Percentiles rank a stretch among this genome's conserved stretches.
Conservation (phyloP, 2,888 invertebrate genomes). For the Colostygia pectinataria region DNA sequence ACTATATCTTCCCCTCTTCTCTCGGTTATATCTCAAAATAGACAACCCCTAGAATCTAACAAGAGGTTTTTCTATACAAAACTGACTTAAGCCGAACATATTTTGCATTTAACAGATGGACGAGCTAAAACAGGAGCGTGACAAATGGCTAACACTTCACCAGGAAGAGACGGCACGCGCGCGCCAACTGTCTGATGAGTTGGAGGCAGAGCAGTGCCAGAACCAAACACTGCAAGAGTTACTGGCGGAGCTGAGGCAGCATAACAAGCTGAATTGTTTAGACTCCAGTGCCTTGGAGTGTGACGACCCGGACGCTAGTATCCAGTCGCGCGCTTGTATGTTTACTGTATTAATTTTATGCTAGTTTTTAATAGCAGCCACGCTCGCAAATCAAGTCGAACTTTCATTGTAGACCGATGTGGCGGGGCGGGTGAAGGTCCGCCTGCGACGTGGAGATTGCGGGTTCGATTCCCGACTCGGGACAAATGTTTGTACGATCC, state of each 20-base stretch:
- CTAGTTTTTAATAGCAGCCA: too few species aligned
- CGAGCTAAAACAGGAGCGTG: slow-evolving; percentile 67
- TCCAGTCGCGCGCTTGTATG: slow-evolving; percentile 63
- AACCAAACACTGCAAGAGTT: slow-evolving; percentile 57
- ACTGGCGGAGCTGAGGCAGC: slow-evolving; percentile 60
- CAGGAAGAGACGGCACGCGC: slow-evolving; percentile 57
- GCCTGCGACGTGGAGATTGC: too few species aligned
- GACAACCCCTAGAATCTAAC: too few species aligned
- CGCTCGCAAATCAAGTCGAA: too few species aligned
- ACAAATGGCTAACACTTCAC: slow-evolving; percentile 58
- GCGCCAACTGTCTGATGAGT: slow-evolving; percentile 52
- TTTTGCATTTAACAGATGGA: slow-evolving; percentile 62
- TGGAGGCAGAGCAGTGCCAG: slow-evolving; percentile 56
- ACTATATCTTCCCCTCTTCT: neutral
- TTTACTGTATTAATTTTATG: too few species aligned
- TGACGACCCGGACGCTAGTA: slow-evolving; percentile 67
- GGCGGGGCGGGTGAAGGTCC: too few species aligned
- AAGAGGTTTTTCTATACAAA: too few species aligned
- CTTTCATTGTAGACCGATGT: too few species aligned
- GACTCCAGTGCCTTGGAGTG: slow-evolving; percentile 69
- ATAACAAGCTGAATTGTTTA: slow-evolving; percentile 58
- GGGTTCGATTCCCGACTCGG: too few species aligned
- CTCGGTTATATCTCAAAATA: too few species aligned
- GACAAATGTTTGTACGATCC: too few species aligned
- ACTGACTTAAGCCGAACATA: too few species aligned